phyloP scores from a whole-genome alignment of 2,113 vertebrate genomes.

The Cromileptes altivelis region DNA sequence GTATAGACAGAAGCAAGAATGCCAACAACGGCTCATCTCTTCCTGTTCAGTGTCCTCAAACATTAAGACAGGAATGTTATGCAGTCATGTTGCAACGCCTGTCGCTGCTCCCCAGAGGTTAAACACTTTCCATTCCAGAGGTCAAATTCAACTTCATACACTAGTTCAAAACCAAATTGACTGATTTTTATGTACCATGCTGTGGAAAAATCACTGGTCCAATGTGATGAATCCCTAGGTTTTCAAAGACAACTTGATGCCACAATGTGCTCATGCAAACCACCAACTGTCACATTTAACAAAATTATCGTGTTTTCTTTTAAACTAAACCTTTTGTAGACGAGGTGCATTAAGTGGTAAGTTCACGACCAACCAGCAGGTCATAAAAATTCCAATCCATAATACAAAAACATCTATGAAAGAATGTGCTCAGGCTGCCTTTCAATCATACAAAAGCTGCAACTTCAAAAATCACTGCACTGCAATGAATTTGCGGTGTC shows the following conservation, averaged over 20 bases:
- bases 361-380: background rate
- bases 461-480: background rate
- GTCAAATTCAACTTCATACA: background rate
- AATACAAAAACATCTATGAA: background rate
- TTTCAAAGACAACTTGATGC: background rate
- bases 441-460: background rate
- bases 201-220: background rate
- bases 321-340: background rate
- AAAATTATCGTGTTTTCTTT: background rate
- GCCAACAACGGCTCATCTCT: background rate
- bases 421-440: background rate
- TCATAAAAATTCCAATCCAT: background rate
- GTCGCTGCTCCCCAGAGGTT: conserved; percentile 5
- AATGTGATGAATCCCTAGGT: background rate
- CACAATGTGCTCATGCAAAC: background rate
- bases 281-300: background rate
- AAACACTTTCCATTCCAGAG: conserved; percentile 10
- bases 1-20: background rate
- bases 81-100: conserved; percentile 9
- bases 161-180: background rate
- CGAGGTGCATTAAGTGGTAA: background rate
- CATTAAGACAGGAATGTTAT: conserved; percentile 40
- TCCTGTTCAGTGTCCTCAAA: background rate
- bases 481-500: background rate
- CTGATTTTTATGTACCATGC: background rate